Evolutionary conservation across 1,140 invertebrate genomes (phyloP).

Genomic region (roundworm (Caenorhabditis elegans)): WBcel235 BX284606.5:7539001-7539500

Average conservation of each 20-base stretch:
- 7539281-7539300: conserved; percentile 41
- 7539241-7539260: neutral
- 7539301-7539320: conserved; percentile 8
- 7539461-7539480: neutral
- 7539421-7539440: too few species aligned
- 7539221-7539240: neutral
- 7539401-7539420: too few species aligned
- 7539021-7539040: too few species aligned
- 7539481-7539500: neutral
- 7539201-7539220: too few species aligned
- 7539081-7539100: conserved; percentile 64
- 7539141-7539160: conserved; percentile 63
- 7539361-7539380: neutral
- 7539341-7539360: conserved; percentile 30
- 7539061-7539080: conserved; percentile 65
- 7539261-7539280: conserved; percentile 41
- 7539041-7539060: conserved; percentile 61
- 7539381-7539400: conserved; percentile 19
- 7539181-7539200: neutral
- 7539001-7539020: too few species aligned
- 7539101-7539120: conserved; percentile 66
- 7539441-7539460: too few species aligned
- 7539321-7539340: conserved; percentile 26
- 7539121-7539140: conserved; percentile 63
- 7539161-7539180: conserved; percentile 51